Evolutionary conservation across 1,140 invertebrate genomes (phyloP).

Genomic region (Helicorthomorpha holstii): DNA sequence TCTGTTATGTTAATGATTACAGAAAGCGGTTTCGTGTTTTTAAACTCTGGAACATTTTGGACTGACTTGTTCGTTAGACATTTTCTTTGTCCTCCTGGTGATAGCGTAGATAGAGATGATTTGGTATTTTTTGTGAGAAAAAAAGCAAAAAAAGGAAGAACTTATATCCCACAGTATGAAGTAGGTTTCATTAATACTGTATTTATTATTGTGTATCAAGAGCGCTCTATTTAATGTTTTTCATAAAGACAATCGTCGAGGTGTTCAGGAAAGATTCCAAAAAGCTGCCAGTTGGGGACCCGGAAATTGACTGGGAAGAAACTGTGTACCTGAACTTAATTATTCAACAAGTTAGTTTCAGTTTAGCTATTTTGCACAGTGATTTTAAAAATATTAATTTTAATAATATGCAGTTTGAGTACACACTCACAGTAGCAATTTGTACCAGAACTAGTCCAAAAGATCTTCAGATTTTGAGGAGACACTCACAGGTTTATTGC

Average conservation of each 20-base stretch:
- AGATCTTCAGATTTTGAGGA: slow-evolving; percentile 81
- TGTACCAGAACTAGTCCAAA: slow-evolving; percentile 93
- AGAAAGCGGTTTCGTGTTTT: slow-evolving; percentile 76
- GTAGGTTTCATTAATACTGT: slow-evolving; percentile 26
- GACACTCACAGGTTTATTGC: slow-evolving; percentile 61
- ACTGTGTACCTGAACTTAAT: slow-evolving; percentile 97
- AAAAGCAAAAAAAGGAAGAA: slow-evolving; percentile 66
- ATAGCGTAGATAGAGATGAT: slow-evolving; percentile 76
- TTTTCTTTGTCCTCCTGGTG: slow-evolving; percentile 72
- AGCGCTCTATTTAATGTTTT: background rate
- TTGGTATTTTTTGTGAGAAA: slow-evolving; percentile 90
- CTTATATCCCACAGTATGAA: slow-evolving; percentile 75
- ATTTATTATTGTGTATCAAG: too few species aligned
- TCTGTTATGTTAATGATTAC: slow-evolving; percentile 5
- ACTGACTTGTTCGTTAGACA: slow-evolving; percentile 86
- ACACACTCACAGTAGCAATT: slow-evolving; percentile 88
- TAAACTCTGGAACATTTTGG: slow-evolving; percentile 87
- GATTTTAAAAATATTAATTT: too few species aligned
- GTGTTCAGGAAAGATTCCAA: slow-evolving; percentile 90
- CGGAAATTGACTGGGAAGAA: slow-evolving; percentile 96
- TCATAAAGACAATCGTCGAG: slow-evolving; percentile 64
- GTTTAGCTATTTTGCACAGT: too few species aligned
- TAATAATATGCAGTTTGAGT: slow-evolving; percentile 74
- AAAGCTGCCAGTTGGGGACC: slow-evolving; percentile 85
- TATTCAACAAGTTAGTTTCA: slow-evolving; percentile 87